These are phyloP conservation scores for Pherbina coryleti DNA, from an alignment of 2,888 invertebrate species.

Conservation along the genomic window DNA sequence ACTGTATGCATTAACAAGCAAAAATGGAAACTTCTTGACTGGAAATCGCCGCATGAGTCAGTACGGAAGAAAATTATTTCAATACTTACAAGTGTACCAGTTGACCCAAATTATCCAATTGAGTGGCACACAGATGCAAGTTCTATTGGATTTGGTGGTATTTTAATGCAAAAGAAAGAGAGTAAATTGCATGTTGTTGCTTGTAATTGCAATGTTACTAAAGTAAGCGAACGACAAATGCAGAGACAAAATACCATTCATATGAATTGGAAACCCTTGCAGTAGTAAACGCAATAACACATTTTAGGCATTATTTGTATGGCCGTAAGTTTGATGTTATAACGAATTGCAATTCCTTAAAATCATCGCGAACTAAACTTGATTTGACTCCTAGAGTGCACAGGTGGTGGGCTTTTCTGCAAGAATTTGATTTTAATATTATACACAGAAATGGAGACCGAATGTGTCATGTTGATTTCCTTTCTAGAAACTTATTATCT, in stretches of 20 bases:
- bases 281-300: slow-evolving; percentile 45
- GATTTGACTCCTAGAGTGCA: slow-evolving; percentile 38
- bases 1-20: no score
- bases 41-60: not conserved
- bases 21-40: no score
- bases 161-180: no score
- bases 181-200: not conserved
- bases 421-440: slow-evolving; percentile 42
- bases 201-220: no score
- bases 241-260: slow-evolving; percentile 45
- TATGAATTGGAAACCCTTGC: slow-evolving; percentile 49
- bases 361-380: slow-evolving; percentile 4
- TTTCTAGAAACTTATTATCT: no score
- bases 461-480: slow-evolving; percentile 38
- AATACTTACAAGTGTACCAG: not conserved
- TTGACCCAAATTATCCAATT: not conserved
- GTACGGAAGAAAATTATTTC: not conserved
- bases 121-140: not conserved
- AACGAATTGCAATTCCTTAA: slow-evolving; percentile 17
- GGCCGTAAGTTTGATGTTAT: slow-evolving; percentile 38
- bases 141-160: not conserved
- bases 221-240: not conserved
- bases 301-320: slow-evolving; percentile 48
- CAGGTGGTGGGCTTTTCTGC: slow-evolving; percentile 33
- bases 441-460: slow-evolving; percentile 36